phyloP scores from a whole-genome alignment of 2,113 vertebrate genomes.

The Scytalopus superciliaris region DNA sequence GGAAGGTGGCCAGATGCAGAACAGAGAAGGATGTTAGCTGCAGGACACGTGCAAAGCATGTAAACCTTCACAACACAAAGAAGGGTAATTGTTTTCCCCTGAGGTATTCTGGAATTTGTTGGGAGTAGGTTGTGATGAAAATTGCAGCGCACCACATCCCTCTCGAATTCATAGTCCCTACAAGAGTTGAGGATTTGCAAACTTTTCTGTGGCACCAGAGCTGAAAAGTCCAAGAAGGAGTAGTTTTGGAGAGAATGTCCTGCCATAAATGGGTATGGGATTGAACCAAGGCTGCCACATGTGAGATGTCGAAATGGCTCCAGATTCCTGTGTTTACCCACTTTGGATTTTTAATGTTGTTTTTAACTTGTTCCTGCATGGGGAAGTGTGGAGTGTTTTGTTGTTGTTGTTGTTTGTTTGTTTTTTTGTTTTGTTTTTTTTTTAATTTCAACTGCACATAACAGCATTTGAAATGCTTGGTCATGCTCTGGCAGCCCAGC shows the following conservation, averaged over 20 bases:
- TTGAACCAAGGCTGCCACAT: not conserved
- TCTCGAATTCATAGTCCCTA: not conserved
- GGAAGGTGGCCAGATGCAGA: not conserved
- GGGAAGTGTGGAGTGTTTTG: accelerated
- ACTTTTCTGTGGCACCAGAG: not conserved
- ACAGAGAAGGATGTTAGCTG: not conserved
- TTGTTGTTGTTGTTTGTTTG: too few species aligned
- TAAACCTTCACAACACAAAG: not conserved
- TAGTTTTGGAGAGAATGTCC: not conserved
- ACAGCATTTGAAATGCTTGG: not conserved
- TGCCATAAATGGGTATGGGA: accelerated
- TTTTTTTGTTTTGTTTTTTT: too few species aligned
- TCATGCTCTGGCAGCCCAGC: not conserved
- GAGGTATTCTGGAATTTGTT: not conserved
- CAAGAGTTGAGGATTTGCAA: not conserved
- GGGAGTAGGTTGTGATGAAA: not conserved
- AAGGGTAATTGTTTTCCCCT: not conserved
- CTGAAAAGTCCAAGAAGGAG: not conserved
- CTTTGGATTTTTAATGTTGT: too few species aligned
- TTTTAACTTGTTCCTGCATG: not conserved
- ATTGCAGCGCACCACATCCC: not conserved
- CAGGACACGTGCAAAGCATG: not conserved
- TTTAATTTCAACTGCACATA: not conserved
- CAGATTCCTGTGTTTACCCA: not conserved
- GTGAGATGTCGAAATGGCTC: not conserved